A percentile compares a stretch with the other conserved stretches of the same genome.
These are phyloP conservation scores for Scortum barcoo DNA, from an alignment of 2,113 vertebrate species.

Conservation along the genomic window DNA sequence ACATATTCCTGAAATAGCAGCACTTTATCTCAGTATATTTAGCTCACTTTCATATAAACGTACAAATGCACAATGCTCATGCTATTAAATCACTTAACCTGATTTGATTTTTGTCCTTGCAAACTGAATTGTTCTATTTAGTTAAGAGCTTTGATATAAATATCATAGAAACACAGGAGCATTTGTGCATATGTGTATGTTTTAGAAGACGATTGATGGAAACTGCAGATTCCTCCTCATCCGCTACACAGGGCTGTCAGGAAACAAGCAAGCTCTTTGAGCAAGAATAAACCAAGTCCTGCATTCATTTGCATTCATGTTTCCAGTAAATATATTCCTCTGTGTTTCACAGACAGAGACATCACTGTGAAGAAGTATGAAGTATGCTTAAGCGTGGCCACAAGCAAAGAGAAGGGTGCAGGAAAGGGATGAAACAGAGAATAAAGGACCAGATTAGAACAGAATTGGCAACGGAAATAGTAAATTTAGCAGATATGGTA, in stretches of 20 bases:
- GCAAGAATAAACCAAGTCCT: conserved; percentile 58
- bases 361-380: conserved; percentile 52
- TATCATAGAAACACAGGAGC: neutral
- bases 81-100: conserved; percentile 21
- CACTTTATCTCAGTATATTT: conserved; percentile 2
- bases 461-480: conserved; percentile 45
- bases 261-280: conserved; percentile 73
- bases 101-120: conserved; percentile 25
- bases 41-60: conserved; percentile 23
- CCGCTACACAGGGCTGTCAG: conserved; percentile 33
- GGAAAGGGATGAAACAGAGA: conserved; percentile 48
- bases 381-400: conserved; percentile 30
- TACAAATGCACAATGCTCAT: neutral
- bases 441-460: conserved; percentile 52
- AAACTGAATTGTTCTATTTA: conserved; percentile 30
- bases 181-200: conserved; percentile 23
- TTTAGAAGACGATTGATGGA: conserved; percentile 41
- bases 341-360: conserved; percentile 65
- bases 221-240: conserved; percentile 55
- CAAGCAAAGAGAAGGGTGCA: conserved; percentile 32
- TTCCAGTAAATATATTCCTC: conserved; percentile 68
- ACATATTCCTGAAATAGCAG: conserved; percentile 45
- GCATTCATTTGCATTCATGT: conserved; percentile 78
- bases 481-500: conserved; percentile 65
- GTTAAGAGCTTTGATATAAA: conserved; percentile 37